These are phyloP conservation scores for Amblyjoppa proteus DNA, from an alignment of 2,888 invertebrate genomes.

Conservation along the genomic window DNA sequence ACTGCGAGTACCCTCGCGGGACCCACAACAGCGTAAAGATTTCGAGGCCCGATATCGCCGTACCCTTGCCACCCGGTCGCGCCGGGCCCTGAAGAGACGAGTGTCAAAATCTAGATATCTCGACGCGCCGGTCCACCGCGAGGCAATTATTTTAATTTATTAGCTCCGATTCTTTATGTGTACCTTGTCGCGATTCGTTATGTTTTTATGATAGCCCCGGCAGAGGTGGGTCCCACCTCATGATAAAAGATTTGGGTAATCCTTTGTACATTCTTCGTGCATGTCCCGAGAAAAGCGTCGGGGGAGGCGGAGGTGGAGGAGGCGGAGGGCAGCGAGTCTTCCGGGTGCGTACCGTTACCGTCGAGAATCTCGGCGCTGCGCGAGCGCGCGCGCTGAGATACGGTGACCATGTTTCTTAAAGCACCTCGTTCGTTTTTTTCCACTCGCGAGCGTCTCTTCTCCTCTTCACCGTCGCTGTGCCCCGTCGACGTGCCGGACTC, in stretches of 20 bases:
- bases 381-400: conserved; percentile 56
- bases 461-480: conserved; percentile 9
- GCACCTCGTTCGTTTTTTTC: conserved; percentile 61
- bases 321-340: conserved; percentile 50
- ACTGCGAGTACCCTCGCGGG: conserved; percentile 30
- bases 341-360: conserved; percentile 69
- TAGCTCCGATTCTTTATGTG: conserved; percentile 67
- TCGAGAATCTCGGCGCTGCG: conserved; percentile 34
- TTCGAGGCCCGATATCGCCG: conserved; percentile 53
- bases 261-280: conserved; percentile 67
- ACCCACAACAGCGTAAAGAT: conserved; percentile 69
- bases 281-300: conserved; percentile 56
- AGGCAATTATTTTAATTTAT: conserved; percentile 69
- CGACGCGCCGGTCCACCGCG: conserved; percentile 50
- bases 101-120: conserved; percentile 69
- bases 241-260: conserved; percentile 69
- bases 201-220: conserved; percentile 66
- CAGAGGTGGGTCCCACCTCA: conserved; percentile 46
- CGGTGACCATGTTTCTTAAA: conserved; percentile 67
- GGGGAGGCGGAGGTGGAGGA: conserved; percentile 1
- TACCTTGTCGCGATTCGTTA: conserved; percentile 68
- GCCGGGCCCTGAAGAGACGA: conserved; percentile 45
- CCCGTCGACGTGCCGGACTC: conserved; percentile 23
- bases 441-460: conserved; percentile 31
- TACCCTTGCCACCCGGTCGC: background rate